A percentile compares a stretch with the other conserved stretches of the same genome.
phyloP scores from a whole-genome alignment of 2,888 invertebrate species.

The Automeris io region DNA sequence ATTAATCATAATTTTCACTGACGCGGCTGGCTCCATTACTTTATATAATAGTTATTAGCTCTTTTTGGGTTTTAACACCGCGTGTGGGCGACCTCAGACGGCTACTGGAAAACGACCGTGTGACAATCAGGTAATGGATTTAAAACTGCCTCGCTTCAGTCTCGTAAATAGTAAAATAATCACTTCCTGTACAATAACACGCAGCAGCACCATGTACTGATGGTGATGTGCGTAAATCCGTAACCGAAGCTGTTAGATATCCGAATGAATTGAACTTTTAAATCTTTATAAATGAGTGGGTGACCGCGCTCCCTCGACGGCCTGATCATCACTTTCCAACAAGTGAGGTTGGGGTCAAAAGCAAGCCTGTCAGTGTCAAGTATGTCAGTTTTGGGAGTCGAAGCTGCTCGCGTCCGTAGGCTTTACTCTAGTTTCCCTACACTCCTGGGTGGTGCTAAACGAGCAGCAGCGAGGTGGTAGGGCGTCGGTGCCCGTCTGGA shows the following conservation, averaged over 20 bases:
- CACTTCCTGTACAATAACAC: conserved; percentile 58
- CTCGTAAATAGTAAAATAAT: conserved; percentile 65
- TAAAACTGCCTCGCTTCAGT: conserved; percentile 56
- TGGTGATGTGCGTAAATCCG: background rate
- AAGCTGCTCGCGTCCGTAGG: no score
- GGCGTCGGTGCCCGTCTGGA: no score
- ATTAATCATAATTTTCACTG: conserved; percentile 77
- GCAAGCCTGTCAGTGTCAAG: no score
- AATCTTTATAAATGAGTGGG: background rate
- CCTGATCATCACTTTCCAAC: no score
- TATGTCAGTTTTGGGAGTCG: no score
- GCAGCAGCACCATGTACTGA: background rate
- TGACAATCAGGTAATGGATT: conserved; percentile 72
- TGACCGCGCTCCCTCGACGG: no score
- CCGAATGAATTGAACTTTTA: background rate
- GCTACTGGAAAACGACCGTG: conserved; percentile 73
- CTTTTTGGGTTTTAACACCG: conserved; percentile 58
- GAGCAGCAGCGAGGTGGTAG: no score
- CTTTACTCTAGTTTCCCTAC: no score
- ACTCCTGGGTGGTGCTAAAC: no score
- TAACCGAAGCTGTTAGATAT: background rate
- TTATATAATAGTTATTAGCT: conserved; percentile 72
- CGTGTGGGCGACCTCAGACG: conserved; percentile 57
- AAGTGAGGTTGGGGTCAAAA: no score
- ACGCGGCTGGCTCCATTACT: conserved; percentile 59